These are phyloP conservation scores for Acropternis orthonyx DNA, from an alignment of 2,797 vertebrate species.

Conservation along the genomic window DNA sequence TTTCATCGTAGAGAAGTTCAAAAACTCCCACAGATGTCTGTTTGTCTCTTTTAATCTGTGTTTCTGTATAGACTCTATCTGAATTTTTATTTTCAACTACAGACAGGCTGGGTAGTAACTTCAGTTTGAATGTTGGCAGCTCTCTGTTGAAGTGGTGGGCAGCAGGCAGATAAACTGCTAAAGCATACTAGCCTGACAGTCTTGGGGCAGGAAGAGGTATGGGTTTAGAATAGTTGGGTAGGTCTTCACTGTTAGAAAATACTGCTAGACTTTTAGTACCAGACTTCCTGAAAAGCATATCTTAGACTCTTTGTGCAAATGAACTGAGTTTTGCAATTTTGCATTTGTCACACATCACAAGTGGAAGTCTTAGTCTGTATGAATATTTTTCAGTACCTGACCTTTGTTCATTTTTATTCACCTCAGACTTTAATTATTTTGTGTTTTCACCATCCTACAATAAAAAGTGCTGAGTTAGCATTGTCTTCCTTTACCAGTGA, in stretches of 20 bases:
- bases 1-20: not conserved
- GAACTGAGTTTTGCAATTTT: not conserved
- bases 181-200: not conserved
- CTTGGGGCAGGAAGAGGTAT: not conserved
- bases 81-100: not conserved
- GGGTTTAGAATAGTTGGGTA: not conserved
- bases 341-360: not conserved
- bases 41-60: not conserved
- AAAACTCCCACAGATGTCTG: not conserved
- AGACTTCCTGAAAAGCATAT: not conserved
- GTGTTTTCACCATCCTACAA: not conserved
- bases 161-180: not conserved
- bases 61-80: not conserved
- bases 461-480: not conserved
- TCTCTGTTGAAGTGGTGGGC: not conserved
- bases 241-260: not conserved
- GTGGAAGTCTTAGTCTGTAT: not conserved
- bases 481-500: not conserved
- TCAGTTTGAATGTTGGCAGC: not conserved
- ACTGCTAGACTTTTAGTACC: not conserved
- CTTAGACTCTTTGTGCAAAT: not conserved
- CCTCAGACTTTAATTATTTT: not conserved
- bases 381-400: not conserved
- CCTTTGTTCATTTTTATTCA: not conserved
- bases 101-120: not conserved